Percentiles rank a stretch among this genome's conserved stretches.
These are phyloP conservation scores for Argynnis bischoffii DNA, from an alignment of 2,888 invertebrate species.

Conservation along the genomic window DNA sequence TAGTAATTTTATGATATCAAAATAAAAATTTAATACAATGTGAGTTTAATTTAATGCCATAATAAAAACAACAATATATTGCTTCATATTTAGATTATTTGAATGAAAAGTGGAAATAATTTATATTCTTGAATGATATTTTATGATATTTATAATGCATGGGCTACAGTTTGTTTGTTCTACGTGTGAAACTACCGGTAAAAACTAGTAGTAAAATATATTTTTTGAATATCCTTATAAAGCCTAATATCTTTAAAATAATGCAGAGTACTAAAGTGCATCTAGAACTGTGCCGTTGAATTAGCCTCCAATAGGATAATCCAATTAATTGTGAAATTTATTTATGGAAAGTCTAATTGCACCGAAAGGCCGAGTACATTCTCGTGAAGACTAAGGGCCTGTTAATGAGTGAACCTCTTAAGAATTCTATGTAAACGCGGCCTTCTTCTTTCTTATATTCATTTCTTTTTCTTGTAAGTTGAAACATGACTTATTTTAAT, in stretches of 20 bases:
- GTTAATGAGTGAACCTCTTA: conserved; percentile 41
- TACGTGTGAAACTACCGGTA: too few species aligned
- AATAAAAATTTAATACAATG: too few species aligned
- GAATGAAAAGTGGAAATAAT: too few species aligned
- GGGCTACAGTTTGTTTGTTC: too few species aligned
- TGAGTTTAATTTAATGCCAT: too few species aligned
- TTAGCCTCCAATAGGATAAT: conserved; percentile 13
- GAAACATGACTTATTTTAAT: background rate
- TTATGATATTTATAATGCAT: too few species aligned
- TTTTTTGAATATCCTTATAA: background rate
- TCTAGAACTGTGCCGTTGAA: background rate
- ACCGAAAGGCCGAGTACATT: conserved; percentile 42
- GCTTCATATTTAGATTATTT: too few species aligned
- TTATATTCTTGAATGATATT: too few species aligned
- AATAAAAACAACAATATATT: too few species aligned
- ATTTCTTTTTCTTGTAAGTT: conserved; percentile 12
- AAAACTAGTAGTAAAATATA: background rate
- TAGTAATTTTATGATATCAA: too few species aligned
- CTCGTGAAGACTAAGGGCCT: conserved; percentile 36
- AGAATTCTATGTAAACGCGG: conserved; percentile 24
- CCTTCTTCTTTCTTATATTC: conserved; percentile 11
- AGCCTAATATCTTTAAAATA: background rate
- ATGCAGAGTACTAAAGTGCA: background rate
- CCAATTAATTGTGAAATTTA: conserved; percentile 45
- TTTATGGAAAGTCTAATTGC: conserved; percentile 46